A percentile compares a stretch with the other conserved stretches of the same genome.
phyloP scores from a whole-genome alignment of 2,888 invertebrate species.

The Autographa gamma region DNA sequence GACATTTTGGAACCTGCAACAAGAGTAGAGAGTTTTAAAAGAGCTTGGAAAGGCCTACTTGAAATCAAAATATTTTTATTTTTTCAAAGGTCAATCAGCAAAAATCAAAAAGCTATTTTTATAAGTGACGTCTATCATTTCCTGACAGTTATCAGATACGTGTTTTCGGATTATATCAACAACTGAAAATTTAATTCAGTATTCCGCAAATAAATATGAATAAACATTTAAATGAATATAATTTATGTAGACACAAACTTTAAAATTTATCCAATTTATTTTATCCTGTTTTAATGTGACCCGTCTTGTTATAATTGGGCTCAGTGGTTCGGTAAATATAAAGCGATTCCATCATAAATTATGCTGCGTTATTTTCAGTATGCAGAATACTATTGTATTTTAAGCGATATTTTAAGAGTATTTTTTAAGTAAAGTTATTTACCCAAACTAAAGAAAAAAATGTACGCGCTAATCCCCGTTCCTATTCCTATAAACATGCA shows the following conservation, averaged over 20 bases:
- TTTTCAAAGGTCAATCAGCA: too few relatives aligned
- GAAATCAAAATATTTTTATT: too few relatives aligned
- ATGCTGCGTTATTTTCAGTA: background rate
- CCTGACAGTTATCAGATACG: too few relatives aligned
- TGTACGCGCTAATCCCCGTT: too few relatives aligned
- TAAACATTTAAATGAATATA: slow-evolving; percentile 25
- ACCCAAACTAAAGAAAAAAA: background rate
- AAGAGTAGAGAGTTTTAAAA: too few relatives aligned
- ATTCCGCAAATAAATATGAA: background rate
- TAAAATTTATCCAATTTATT: slow-evolving; percentile 2
- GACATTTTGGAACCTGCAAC: too few relatives aligned
- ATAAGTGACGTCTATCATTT: too few relatives aligned
- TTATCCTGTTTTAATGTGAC: background rate
- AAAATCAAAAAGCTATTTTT: too few relatives aligned
- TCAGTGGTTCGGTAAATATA: background rate
- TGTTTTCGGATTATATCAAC: too few relatives aligned
- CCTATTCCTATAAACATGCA: too few relatives aligned
- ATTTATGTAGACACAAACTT: slow-evolving; percentile 19
- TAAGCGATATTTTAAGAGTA: background rate
- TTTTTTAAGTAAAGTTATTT: background rate
- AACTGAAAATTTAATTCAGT: too few relatives aligned
- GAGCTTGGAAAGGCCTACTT: too few relatives aligned
- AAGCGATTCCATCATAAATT: background rate
- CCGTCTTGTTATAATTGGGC: background rate
- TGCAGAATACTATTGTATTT: background rate